Conservation (phyloP, 2,888 invertebrate species). For the Camptogramma bilineatum region DNA sequence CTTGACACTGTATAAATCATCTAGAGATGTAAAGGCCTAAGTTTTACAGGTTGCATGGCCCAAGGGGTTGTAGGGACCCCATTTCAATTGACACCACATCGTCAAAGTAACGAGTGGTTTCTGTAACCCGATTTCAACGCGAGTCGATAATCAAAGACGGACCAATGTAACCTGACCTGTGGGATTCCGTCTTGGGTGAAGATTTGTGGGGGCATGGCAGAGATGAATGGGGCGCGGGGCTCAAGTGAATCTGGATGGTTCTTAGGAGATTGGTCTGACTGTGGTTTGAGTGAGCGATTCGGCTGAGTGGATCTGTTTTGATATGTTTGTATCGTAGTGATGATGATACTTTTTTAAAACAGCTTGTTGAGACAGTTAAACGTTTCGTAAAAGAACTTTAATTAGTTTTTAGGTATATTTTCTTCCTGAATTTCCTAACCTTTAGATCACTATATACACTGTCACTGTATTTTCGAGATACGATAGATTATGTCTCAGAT, state of each 20-base stretch:
- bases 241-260: background rate
- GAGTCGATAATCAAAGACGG: conserved; percentile 57
- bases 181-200: background rate
- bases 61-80: background rate
- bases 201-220: background rate
- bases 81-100: conserved; percentile 25
- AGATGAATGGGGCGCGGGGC: conserved; percentile 7
- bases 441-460: too few relatives aligned
- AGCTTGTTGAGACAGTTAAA: too few relatives aligned
- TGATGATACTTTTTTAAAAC: background rate
- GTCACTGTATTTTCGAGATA: too few relatives aligned
- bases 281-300: conserved; percentile 4
- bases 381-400: too few relatives aligned
- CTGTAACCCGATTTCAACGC: conserved; percentile 47
- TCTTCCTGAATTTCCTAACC: too few relatives aligned
- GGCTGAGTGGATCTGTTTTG: background rate
- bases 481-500: too few relatives aligned
- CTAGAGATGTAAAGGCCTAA: too few relatives aligned
- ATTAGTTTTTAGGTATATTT: too few relatives aligned
- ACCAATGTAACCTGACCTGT: background rate
- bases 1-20: too few relatives aligned
- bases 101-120: conserved; percentile 49
- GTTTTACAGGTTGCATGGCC: too few relatives aligned
- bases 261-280: background rate
- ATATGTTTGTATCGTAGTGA: background rate